phyloP scores from a whole-genome alignment of 2,888 invertebrate genomes.

The Carcina quercana region DNA sequence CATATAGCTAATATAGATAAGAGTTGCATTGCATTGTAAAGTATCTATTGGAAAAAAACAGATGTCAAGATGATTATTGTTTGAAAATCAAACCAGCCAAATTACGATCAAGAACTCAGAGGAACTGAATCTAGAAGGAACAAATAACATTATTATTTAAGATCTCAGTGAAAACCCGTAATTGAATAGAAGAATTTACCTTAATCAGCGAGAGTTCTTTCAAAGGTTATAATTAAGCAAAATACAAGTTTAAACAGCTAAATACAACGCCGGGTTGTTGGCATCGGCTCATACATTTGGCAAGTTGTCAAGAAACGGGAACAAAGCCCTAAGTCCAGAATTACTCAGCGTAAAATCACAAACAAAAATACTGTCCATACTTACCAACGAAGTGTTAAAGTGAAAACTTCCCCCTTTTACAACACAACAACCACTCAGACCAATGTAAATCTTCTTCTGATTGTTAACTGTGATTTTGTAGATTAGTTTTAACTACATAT shows the following conservation, averaged over 20 bases:
- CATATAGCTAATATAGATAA: too few relatives aligned
- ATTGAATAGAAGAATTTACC: background rate
- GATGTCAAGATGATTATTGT: too few relatives aligned
- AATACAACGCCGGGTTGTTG: background rate
- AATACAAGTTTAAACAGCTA: background rate
- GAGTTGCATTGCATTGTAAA: too few relatives aligned
- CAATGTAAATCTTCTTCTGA: too few relatives aligned
- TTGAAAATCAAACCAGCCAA: background rate
- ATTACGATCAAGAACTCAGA: background rate
- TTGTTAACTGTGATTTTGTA: too few relatives aligned
- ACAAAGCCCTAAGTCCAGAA: conserved; percentile 7
- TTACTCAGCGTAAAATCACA: conserved; percentile 11
- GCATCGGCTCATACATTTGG: conserved; percentile 6
- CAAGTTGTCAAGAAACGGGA: conserved; percentile 8
- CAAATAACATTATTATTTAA: background rate
- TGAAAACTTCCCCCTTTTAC: too few relatives aligned
- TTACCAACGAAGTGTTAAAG: too few relatives aligned
- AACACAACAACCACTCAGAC: too few relatives aligned
- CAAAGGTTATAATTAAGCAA: background rate
- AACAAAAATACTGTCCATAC: conserved; percentile 11
- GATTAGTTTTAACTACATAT: too few relatives aligned
- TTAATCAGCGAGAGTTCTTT: background rate
- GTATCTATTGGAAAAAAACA: too few relatives aligned
- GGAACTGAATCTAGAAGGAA: too few relatives aligned
- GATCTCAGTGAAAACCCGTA: background rate